Percentiles rank a stretch among this genome's conserved stretches.
Conservation (phyloP, 1,140 invertebrate species). For the Helicoverpa armigera region DNA sequence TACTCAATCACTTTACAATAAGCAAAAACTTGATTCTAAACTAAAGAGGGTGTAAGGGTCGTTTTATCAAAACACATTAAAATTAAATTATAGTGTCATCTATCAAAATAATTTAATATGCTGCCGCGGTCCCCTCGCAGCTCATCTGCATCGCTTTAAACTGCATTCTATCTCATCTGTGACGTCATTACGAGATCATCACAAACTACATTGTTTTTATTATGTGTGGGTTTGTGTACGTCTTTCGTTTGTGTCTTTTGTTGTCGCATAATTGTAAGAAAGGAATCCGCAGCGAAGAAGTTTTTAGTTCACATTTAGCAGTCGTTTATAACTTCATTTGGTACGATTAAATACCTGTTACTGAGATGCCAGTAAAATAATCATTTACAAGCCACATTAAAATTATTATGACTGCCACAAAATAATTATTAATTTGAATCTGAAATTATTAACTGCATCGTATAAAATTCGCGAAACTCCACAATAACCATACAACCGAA, state of each 20-base stretch:
- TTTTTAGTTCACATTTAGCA: no score
- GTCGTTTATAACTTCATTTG: background rate
- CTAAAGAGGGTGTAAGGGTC: constrained; percentile 16
- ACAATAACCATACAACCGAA: constrained; percentile 11
- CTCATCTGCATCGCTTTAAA: constrained; percentile 73
- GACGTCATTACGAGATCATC: constrained; percentile 59
- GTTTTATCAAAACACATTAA: constrained; percentile 78
- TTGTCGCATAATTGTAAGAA: background rate
- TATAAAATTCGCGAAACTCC: constrained; percentile 34
- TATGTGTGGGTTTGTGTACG: constrained; percentile 32
- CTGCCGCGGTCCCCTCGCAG: constrained; percentile 52
- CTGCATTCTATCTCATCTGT: constrained; percentile 75
- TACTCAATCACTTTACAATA: constrained; percentile 37
- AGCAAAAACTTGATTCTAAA: constrained; percentile 9
- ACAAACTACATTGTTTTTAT: constrained; percentile 52
- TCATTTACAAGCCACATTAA: constrained; percentile 5
- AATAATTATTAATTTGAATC: constrained; percentile 10
- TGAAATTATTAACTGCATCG: constrained; percentile 9
- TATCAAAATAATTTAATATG: constrained; percentile 83
- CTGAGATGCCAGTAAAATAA: background rate
- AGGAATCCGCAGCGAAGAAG: no score
- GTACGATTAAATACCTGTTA: background rate
- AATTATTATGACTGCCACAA: background rate
- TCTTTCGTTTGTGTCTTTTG: background rate
- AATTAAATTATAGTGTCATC: constrained; percentile 81